Conservation (phyloP, 2,113 vertebrate genomes). For the Quiscalus mexicanus region DNA sequence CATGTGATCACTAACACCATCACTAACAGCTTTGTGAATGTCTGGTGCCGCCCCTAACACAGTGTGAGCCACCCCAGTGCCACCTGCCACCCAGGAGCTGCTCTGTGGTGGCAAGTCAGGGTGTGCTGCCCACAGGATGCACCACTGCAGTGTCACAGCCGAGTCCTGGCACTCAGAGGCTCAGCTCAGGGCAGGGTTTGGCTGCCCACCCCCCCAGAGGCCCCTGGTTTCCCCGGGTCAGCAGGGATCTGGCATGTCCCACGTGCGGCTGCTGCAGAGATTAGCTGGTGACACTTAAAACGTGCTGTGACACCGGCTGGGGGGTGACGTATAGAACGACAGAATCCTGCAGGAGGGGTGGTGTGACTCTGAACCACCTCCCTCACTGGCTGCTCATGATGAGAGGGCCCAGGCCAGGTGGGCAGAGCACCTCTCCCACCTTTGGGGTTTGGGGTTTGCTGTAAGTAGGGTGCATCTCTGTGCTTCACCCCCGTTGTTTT, state of each 20-base stretch:
- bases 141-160: neutral
- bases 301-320: neutral
- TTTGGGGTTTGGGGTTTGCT: neutral
- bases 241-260: neutral
- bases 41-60: neutral
- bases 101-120: accelerated
- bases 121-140: accelerated
- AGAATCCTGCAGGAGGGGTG: neutral
- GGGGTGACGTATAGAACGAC: neutral
- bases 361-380: neutral
- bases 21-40: neutral
- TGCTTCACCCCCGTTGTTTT: accelerated
- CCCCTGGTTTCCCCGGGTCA: accelerated
- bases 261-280: neutral
- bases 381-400: accelerated
- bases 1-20: neutral
- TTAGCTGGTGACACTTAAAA: constrained; percentile 38
- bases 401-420: accelerated
- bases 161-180: neutral
- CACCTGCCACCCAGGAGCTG: neutral
- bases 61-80: neutral
- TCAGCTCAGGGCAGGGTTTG: neutral
- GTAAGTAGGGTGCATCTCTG: accelerated
- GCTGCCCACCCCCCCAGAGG: neutral
- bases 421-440: neutral